Evolutionary conservation across 2,797 vertebrate species (phyloP), one percentile per base, ranked within the genome.

Genomic region (Scolopax bukidnonensis): DNA sequence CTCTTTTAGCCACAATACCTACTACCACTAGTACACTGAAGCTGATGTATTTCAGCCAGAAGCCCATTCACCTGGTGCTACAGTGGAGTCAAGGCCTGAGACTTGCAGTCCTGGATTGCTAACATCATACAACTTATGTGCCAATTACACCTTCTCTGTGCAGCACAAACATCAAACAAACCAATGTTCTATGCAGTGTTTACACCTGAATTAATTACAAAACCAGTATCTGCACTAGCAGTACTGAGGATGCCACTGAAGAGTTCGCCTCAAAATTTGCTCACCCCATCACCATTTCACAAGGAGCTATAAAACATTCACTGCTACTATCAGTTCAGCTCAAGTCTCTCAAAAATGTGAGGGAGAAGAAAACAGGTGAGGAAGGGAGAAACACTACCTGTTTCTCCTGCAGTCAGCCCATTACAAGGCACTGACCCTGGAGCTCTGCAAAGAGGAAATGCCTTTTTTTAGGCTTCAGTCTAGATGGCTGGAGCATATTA

Each of bases 401-500:
- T 19, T 86, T 59, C 56, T 74, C 65, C 50, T 56, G 47, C 57
- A 41, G n/a, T 25, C n/a, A 48, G 48, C 24, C 41, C 48, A 9
- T 51, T 12, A 19, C 64, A 48, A 57, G 33, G 59, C 59, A 63
- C 60, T 24, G 48, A 73, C 38, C 51, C 50, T 16, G 38, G 21
- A 43, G 63, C 43, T 41, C 23, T 1, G 14, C 41, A 54, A n/a
- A 51, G 32, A 56, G 48, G 43, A 71, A 67, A 87, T 8, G 6
- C 16, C 36, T 21, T 23, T 32, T 38, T 43, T 23, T 11, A 43
- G 19, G 27, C 45, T n/a, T 74, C 4, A 0, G 28, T 33, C 28
- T 63, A 50, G 61, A 32, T 48, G 51, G 38, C 38, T 41, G 51
- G 19, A 57, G n/a, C 0, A 0, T 3, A 33, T 4, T 0, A 30